phyloP scores from a whole-genome alignment of 2,888 invertebrate genomes.

The Sminthurinus aureus region DNA sequence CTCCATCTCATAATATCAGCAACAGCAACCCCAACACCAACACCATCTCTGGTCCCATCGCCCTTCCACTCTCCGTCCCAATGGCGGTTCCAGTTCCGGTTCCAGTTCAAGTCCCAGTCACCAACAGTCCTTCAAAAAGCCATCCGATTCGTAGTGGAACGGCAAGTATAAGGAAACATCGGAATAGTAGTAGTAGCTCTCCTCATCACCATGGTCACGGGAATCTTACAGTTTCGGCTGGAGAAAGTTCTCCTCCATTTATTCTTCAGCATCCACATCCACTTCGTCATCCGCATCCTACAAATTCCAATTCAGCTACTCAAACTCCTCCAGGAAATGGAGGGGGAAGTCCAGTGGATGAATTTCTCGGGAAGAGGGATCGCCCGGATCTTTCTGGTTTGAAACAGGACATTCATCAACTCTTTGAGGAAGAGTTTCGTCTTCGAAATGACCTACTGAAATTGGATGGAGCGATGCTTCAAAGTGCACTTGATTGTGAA shows the following conservation, averaged over 20 bases:
- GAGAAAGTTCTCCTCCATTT: neutral
- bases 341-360: slow-evolving; percentile 2
- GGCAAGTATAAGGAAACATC: no score
- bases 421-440: slow-evolving; percentile 93
- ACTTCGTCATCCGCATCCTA: slow-evolving; percentile 3
- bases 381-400: slow-evolving; percentile 65
- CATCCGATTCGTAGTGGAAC: no score
- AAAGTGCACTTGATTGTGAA: slow-evolving; percentile 86
- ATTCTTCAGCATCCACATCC: neutral
- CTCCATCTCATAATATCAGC: neutral
- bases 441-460: slow-evolving; percentile 80
- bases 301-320: neutral
- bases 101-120: no score
- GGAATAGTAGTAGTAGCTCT: no score
- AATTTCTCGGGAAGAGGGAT: slow-evolving; percentile 42
- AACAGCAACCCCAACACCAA: neutral
- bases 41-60: neutral
- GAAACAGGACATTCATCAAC: slow-evolving; percentile 84
- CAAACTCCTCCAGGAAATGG: neutral
- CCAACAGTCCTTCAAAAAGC: no score
- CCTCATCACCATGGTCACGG: no score
- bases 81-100: neutral
- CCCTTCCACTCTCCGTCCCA: neutral
- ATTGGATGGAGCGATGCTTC: slow-evolving; percentile 86
- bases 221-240: neutral